These are phyloP conservation scores for Ochropleura plecta DNA, from an alignment of 2,888 invertebrate genomes.

Conservation along the genomic window DNA sequence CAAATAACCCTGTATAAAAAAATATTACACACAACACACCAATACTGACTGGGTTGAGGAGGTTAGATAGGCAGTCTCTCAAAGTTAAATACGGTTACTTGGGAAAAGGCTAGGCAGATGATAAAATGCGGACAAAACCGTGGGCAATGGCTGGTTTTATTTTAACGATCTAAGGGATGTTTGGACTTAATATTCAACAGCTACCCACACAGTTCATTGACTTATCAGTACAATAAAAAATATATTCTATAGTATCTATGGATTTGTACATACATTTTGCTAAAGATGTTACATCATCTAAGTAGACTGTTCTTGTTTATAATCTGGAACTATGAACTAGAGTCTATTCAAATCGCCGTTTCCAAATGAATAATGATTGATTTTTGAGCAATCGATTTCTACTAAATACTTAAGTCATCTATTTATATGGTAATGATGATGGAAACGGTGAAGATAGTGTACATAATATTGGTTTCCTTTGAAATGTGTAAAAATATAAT, in stretches of 20 bases:
- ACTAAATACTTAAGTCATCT: neutral
- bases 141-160: neutral
- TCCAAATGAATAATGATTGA: neutral
- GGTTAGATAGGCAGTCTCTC: neutral
- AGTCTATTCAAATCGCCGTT: neutral
- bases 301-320: neutral
- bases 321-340: neutral
- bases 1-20: neutral
- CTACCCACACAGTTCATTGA: neutral
- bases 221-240: neutral
- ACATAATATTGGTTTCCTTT: neutral
- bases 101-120: neutral
- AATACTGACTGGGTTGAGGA: neutral
- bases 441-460: neutral
- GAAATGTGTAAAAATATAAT: neutral
- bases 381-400: neutral
- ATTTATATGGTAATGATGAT: neutral
- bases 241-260: neutral
- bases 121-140: neutral
- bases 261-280: neutral
- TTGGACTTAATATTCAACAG: no score
- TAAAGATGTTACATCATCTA: constrained; percentile 4
- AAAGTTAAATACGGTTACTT: neutral
- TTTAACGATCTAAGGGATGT: neutral
- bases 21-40: neutral